Evolutionary conservation across 2,888 invertebrate species (phyloP).

Genomic region (Eupithecia dodoneata): DNA sequence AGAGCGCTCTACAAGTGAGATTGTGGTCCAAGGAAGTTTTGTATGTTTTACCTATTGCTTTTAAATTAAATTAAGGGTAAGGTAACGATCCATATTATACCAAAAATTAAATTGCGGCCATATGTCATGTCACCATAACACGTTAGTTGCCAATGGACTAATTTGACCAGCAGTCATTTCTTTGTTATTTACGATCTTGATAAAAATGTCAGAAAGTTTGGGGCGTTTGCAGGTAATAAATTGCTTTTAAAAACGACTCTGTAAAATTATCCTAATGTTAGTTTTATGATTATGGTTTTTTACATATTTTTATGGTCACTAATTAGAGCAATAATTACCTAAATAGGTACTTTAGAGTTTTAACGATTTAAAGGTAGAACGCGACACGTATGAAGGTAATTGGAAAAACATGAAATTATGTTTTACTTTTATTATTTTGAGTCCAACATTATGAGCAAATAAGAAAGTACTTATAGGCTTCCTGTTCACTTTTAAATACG

Average conservation of each 20-base stretch:
- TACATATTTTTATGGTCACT: constrained; percentile 3
- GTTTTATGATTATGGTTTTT: constrained; percentile 5
- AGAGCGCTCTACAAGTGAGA: too few species aligned
- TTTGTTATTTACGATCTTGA: not conserved
- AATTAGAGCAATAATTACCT: not conserved
- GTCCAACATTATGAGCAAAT: not conserved
- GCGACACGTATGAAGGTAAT: not conserved
- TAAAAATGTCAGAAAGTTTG: constrained; percentile 1
- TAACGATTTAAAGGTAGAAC: constrained; percentile 1
- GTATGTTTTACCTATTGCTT: not conserved
- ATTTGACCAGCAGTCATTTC: not conserved
- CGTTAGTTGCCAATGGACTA: not conserved
- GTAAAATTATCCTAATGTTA: not conserved
- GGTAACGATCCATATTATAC: not conserved
- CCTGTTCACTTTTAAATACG: not conserved
- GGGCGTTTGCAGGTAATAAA: not conserved
- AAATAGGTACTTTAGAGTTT: constrained; percentile 1
- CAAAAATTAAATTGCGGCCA: not conserved
- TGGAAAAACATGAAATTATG: not conserved
- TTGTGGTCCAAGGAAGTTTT: too few species aligned
- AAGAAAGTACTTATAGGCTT: not conserved
- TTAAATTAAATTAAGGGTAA: too few species aligned
- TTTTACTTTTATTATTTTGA: not conserved
- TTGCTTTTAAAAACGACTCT: constrained; percentile 2
- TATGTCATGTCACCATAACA: not conserved